Evolutionary conservation across 2,888 invertebrate species (phyloP).

Genomic region (Dynastes hyllus): DNA sequence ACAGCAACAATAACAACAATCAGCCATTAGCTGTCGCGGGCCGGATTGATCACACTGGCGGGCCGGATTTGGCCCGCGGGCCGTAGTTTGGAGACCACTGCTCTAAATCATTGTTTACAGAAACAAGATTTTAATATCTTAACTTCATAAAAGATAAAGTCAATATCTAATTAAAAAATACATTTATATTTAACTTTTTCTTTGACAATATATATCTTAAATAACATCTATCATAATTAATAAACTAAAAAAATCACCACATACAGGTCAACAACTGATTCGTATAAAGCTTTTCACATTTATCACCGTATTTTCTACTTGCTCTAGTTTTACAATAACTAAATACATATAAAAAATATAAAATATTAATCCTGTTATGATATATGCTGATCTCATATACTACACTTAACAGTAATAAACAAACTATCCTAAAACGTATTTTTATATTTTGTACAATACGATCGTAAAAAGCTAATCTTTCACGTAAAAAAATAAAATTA

Average conservation of each 20-base stretch:
- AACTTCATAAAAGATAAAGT: no score
- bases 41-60: no score
- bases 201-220: neutral
- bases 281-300: slow-evolving; percentile 52
- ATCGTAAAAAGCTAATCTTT: slow-evolving; percentile 8
- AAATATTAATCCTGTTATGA: neutral
- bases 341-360: slow-evolving; percentile 7
- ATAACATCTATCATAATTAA: slow-evolving; percentile 1
- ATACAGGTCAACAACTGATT: slow-evolving; percentile 19
- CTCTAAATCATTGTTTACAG: no score
- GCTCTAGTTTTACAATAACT: neutral
- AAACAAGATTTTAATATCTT: no score
- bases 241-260: slow-evolving; percentile 22
- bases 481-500: slow-evolving; percentile 24
- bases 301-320: slow-evolving; percentile 53
- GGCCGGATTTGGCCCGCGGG: no score
- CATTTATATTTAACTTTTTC: neutral
- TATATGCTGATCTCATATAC: neutral
- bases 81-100: no score
- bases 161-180: no score
- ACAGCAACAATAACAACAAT: no score
- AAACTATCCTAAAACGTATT: neutral
- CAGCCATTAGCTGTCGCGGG: no score
- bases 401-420: slow-evolving; percentile 4
- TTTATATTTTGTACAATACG: slow-evolving; percentile 27